Base-by-base conservation (phyloP, 2,888 invertebrate genomes). In the Phengaris arion region DNA sequence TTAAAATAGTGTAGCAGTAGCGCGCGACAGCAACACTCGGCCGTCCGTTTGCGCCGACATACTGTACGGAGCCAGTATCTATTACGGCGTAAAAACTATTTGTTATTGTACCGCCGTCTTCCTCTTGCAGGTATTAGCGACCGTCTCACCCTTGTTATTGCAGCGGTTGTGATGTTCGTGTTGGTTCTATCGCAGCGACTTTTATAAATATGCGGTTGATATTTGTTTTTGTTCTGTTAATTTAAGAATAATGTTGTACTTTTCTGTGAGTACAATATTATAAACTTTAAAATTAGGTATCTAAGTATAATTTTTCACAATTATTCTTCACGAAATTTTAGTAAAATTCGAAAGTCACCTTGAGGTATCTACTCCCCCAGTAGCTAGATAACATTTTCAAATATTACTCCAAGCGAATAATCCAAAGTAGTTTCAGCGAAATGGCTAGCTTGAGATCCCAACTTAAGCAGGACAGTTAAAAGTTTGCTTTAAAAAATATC, bases 81-180 rank as follows among this genome's bases (percentile, higher is more conserved):
- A 85, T 87, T 85, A 85, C 84, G 81, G 80, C 79, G 81, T 83
- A 81, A 84, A 85, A 86, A 87, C 87, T 86, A 86, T 88, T 88
- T 87, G 86, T 87, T 88, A 86, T 85, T 84, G 82, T 81, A 78
- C 81, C 81, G 81, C 77, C 78, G 73, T 80, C 78, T 83, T 83
- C 82, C 82, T 82, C 83, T 81, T 83, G 81, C 80, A 81, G 80
- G 81, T 85, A 85, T 85, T 84, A 86, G 81, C 80, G 82, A 82
- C 82, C 81, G 81, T 81, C 81, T 80, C 77, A 79, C 81, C 81
- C 81, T 79, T 76, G 75, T 80, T 79, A 80, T 70, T 70, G 52
- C 35, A 22, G 79, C 78, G 77, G 80, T 78, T 78, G 78, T 78
- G 80, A 80, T 77, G 78, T 51, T 80, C 79, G 77, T 81, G 81